phyloP scores from a whole-genome alignment of 92 coral and sea anemone species.

The Palythoa heliodiscus region DNA sequence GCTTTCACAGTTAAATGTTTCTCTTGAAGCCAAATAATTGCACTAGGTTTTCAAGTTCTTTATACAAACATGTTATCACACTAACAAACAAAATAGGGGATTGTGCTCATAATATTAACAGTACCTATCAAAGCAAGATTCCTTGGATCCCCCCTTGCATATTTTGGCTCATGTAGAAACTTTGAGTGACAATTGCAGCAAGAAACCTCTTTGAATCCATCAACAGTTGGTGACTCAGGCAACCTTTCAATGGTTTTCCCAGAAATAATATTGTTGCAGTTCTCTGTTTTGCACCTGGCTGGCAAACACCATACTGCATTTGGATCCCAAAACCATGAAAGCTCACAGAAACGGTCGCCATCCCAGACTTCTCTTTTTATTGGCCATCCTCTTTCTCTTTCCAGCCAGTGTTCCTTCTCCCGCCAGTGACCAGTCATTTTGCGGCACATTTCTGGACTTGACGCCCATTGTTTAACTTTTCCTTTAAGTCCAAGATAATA shows the following conservation, averaged over 20 bases:
- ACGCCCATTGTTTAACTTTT: slow-evolving; percentile 64
- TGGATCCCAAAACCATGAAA: slow-evolving; percentile 72
- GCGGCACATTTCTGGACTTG: slow-evolving; percentile 63
- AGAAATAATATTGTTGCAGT: slow-evolving; percentile 63
- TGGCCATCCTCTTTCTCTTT: slow-evolving; percentile 48
- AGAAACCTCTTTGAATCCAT: slow-evolving; percentile 57
- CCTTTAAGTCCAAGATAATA: slow-evolving; percentile 67
- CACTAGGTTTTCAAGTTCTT: slow-evolving; percentile 12
- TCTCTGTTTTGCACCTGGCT: slow-evolving; percentile 57
- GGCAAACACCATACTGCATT: slow-evolving; percentile 64
- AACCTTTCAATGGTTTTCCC: slow-evolving; percentile 41
- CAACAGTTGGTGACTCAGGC: slow-evolving; percentile 43
- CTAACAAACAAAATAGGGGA: slow-evolving; percentile 12
- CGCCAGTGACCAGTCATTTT: slow-evolving; percentile 74
- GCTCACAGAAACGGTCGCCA: slow-evolving; percentile 63
- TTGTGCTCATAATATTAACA: slow-evolving; percentile 9
- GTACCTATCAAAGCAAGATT: slow-evolving; percentile 69
- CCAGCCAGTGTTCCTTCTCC: slow-evolving; percentile 72
- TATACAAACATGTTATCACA: slow-evolving; percentile 11
- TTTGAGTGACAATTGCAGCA: slow-evolving; percentile 59
- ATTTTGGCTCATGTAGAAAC: slow-evolving; percentile 59
- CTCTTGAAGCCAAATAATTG: slow-evolving; percentile 2
- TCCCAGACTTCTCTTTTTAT: slow-evolving; percentile 62
- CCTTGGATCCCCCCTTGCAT: slow-evolving; percentile 68
- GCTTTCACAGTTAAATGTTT: slow-evolving; percentile 11